Conservation (phyloP, 2,888 invertebrate genomes). For the Galerucella pusilla region DNA sequence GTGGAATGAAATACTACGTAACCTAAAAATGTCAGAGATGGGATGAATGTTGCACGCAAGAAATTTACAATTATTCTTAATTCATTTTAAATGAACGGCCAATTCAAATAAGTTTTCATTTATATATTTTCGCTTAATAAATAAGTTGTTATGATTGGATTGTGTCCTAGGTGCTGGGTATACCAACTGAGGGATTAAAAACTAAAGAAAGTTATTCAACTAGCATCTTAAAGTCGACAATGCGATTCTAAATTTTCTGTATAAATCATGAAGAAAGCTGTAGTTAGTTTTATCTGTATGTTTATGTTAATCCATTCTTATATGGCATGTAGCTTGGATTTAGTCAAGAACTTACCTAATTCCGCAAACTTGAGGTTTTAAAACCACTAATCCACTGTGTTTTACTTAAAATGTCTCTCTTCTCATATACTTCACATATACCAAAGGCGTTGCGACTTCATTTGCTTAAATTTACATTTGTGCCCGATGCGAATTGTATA, state of each 20-base stretch:
- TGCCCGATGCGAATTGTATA: constrained; percentile 21
- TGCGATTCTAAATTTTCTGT: constrained; percentile 30
- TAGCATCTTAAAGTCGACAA: constrained; percentile 18
- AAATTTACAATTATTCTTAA: too few species aligned
- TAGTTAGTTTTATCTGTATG: constrained; percentile 51
- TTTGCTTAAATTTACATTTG: constrained; percentile 40
- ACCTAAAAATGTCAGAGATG: too few species aligned
- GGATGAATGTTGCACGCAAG: too few species aligned
- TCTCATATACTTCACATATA: constrained; percentile 45
- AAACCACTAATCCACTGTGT: constrained; percentile 56
- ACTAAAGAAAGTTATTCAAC: constrained; percentile 16
- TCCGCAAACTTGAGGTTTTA: constrained; percentile 59
- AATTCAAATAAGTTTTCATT: too few species aligned
- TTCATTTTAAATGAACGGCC: too few species aligned
- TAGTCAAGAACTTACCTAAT: constrained; percentile 56
- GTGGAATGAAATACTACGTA: too few species aligned
- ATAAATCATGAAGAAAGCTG: constrained; percentile 48
- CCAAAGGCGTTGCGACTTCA: constrained; percentile 44
- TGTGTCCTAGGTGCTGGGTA: too few species aligned
- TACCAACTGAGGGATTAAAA: not conserved
- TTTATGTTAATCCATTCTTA: constrained; percentile 60
- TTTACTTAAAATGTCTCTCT: constrained; percentile 52
- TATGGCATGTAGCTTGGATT: constrained; percentile 54
- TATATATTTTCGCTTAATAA: too few species aligned
- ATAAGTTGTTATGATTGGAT: too few species aligned